Evolutionary conservation across 1,140 invertebrate species (phyloP), one percentile per base, ranked within the genome.

Genomic region (Halesus radiatus): DNA sequence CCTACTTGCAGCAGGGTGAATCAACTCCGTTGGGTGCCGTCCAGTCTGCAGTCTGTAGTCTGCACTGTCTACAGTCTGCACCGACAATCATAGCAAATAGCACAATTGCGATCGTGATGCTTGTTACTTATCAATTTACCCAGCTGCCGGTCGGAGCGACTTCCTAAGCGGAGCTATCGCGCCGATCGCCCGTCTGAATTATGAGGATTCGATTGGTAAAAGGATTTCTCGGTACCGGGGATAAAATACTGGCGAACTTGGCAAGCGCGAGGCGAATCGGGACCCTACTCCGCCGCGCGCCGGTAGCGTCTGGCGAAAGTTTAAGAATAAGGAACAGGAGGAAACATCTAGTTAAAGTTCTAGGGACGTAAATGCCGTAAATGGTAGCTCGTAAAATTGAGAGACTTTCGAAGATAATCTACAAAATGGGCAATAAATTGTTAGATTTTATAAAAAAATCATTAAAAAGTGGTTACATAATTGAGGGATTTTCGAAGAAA

Each of bases 111-210:
- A 76, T 80, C 81, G 81, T 82, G 78, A 82, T 52, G 81, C 66
- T 80, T 80, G 81, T 82, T 82, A 74, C 78, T 80, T 82, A 82
- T 82, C 81, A 82, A 82, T 82, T 82, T 80, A 64, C 66, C 13
- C 58, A 29, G 76, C 73, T 76, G 54, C n/a, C 68, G 79, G 73
- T 54, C 72, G 37, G n/a, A 20, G 66, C 66, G 66, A 52, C 62
- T 50, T 45, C 32, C 37, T 73, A 29, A 37, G 58, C 58, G 70
- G 52, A 56, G 70, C 45, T 72, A 73, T 79, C 78, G 66, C 29
- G n/a, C 56, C 20, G 70, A 73, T 79, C 78, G 68, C 16, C 26
- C 54, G n/a, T 18, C 54, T 70, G 54, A 76, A 37, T 76, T 76
- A 76, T 76, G 74, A 76, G 74, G 74, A 76, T 76, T 76, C 54